These are phyloP conservation scores for Crotophaga sulcirostris DNA, from an alignment of 2,113 vertebrate genomes.

Conservation along the genomic window DNA sequence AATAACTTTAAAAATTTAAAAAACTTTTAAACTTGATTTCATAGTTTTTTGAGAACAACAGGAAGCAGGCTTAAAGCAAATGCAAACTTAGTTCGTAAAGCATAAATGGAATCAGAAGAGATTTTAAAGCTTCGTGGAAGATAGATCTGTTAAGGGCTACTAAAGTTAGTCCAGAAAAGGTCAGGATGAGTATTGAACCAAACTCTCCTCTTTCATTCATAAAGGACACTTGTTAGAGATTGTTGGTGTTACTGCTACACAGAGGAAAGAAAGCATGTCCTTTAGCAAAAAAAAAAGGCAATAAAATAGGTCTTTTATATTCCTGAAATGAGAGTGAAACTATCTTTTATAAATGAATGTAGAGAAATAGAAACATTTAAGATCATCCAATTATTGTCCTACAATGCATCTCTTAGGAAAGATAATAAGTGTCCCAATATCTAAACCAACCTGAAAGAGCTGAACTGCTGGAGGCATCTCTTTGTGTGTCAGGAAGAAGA, in stretches of 20 bases:
- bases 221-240: neutral
- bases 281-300: neutral
- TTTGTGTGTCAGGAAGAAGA: neutral
- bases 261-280: neutral
- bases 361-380: neutral
- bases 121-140: neutral
- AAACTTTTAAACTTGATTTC: neutral
- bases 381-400: neutral
- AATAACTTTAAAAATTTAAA: neutral
- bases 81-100: neutral
- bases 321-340: neutral
- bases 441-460: neutral
- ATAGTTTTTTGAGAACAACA: neutral
- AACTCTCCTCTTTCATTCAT: neutral
- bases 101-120: neutral
- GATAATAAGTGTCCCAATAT: neutral
- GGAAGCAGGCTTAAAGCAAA: neutral
- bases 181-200: neutral
- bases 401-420: neutral
- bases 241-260: neutral
- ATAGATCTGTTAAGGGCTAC: neutral
- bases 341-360: neutral
- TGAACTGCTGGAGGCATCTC: neutral
- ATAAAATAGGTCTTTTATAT: neutral
- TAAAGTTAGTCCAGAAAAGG: neutral